Conservation (phyloP, 2,797 vertebrate genomes). For the Sebastes trivittatus region DNA sequence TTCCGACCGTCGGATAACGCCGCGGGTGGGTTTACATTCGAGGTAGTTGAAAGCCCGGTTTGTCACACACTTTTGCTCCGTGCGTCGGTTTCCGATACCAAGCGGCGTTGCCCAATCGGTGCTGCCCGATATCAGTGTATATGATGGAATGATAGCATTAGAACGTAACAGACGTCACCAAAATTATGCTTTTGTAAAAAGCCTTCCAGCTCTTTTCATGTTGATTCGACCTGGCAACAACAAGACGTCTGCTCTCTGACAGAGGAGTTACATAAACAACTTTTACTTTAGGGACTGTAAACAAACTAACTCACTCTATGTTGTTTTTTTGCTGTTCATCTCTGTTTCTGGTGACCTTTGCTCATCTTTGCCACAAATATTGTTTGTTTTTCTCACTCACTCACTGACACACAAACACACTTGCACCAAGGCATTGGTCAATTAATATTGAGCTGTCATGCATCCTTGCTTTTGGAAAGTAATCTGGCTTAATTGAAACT, state of each 20-base stretch:
- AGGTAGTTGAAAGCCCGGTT: too few relatives aligned
- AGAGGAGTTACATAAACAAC: neutral
- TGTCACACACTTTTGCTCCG: too few relatives aligned
- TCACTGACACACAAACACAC: neutral
- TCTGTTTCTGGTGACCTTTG: neutral
- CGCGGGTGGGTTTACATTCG: too few relatives aligned
- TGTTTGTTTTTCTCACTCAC: neutral
- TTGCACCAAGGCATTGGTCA: neutral
- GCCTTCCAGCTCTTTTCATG: slow-evolving; percentile 1
- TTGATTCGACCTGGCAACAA: neutral
- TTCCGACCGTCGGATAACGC: rapidly evolving
- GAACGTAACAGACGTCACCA: too few relatives aligned
- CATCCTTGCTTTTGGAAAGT: slow-evolving; percentile 39
- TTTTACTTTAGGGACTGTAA: neutral
- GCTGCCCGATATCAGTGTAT: too few relatives aligned
- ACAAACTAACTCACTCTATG: neutral
- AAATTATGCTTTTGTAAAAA: too few relatives aligned
- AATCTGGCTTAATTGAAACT: slow-evolving; percentile 49
- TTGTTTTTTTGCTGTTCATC: neutral
- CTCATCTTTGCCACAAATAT: neutral
- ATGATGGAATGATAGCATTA: too few relatives aligned
- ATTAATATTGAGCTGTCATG: slow-evolving; percentile 45
- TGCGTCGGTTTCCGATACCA: too few relatives aligned
- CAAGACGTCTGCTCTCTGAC: neutral
- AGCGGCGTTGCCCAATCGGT: rapidly evolving